Percentiles rank a stretch among this genome's conserved stretches.
Evolutionary conservation across 2,888 invertebrate genomes (phyloP).

Genomic region (Teleiodes luculella): DNA sequence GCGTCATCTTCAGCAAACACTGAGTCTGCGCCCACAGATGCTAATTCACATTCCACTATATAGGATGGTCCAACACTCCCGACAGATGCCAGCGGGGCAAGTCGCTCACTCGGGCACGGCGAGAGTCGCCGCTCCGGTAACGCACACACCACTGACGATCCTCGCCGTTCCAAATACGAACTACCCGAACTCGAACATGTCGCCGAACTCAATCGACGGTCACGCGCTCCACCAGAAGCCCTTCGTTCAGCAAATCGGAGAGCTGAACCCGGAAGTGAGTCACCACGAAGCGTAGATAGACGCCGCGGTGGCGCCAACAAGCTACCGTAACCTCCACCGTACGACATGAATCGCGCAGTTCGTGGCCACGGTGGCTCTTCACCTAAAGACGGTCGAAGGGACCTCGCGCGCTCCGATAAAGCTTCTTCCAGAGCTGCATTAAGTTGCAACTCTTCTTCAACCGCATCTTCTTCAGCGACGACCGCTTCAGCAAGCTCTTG

Average conservation of each 20-base stretch:
- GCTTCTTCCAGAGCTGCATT: conserved; percentile 86
- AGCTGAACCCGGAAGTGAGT: conserved; percentile 80
- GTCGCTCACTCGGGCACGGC: conserved; percentile 81
- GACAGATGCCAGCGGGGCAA: conserved; percentile 89
- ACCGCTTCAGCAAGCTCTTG: conserved; percentile 89
- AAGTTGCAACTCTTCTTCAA: conserved; percentile 85
- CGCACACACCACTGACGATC: conserved; percentile 87
- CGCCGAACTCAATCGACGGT: conserved; percentile 86
- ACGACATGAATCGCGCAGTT: conserved; percentile 65
- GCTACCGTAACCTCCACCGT: conserved; percentile 83
- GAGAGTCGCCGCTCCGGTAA: conserved; percentile 89
- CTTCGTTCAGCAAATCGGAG: conserved; percentile 74
- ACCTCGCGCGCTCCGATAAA: conserved; percentile 67
- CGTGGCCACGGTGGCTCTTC: conserved; percentile 81
- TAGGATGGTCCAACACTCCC: conserved; percentile 86
- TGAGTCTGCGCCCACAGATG: conserved; percentile 86
- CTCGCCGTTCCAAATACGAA: conserved; percentile 89
- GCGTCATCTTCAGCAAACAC: conserved; percentile 86
- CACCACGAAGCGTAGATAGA: conserved; percentile 77
- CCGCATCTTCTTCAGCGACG: conserved; percentile 82
- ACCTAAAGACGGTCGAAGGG: conserved; percentile 79
- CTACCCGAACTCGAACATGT: conserved; percentile 92
- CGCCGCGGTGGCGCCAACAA: conserved; percentile 83
- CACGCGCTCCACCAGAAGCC: conserved; percentile 66
- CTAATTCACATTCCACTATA: conserved; percentile 84